Conservation (phyloP, 2,113 vertebrate species). For the Accipiter cooperii region DNA sequence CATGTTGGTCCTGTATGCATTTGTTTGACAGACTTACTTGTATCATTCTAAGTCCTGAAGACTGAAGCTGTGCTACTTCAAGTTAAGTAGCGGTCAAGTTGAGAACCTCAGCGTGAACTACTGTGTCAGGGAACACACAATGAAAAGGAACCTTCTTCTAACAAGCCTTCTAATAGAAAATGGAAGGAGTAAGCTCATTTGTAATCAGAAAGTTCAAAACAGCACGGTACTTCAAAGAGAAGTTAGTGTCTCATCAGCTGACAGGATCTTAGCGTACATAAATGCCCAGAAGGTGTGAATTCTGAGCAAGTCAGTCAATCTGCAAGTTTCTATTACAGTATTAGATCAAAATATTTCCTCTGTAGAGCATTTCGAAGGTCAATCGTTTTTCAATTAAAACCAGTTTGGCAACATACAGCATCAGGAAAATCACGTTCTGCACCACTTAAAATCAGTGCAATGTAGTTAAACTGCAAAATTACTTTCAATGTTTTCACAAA, state of each 20-base stretch:
- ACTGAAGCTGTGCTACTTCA: background rate
- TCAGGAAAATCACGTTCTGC: background rate
- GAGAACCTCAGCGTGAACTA: background rate
- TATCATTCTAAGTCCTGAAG: background rate
- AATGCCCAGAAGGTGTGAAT: background rate
- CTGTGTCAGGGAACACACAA: background rate
- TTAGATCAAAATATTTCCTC: background rate
- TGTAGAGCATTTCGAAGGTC: background rate
- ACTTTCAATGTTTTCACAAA: background rate
- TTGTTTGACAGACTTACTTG: background rate
- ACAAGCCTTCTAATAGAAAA: background rate
- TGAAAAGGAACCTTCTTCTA: background rate
- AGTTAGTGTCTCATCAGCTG: background rate
- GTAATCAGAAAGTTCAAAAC: background rate
- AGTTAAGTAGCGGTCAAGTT: background rate
- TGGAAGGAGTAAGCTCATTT: background rate
- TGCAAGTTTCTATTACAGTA: background rate
- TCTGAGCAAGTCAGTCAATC: background rate
- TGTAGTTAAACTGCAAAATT: conserved; percentile 43
- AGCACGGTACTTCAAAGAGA: background rate
- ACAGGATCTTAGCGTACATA: background rate
- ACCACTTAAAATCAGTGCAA: conserved; percentile 24
- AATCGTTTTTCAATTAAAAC: conserved; percentile 39
- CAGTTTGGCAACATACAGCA: background rate
- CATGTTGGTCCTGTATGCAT: fast-evolving